A percentile compares a stretch with the other conserved stretches of the same genome.
Conservation (phyloP, 2,888 invertebrate genomes). For the Galerucella pusilla region DNA sequence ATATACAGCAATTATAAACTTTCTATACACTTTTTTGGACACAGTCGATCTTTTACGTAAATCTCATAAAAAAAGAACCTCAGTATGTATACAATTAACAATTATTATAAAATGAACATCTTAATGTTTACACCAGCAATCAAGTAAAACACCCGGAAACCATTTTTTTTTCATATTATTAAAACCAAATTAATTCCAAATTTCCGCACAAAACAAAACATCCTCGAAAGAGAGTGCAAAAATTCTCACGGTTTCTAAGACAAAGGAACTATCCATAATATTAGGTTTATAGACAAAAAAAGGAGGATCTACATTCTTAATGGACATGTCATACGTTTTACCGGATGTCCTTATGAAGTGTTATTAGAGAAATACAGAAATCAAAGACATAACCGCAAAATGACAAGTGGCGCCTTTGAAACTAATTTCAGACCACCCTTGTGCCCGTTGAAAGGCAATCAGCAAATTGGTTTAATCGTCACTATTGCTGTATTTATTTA, state of each 20-base stretch:
- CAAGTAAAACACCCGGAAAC: not conserved
- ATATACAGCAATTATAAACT: too few relatives aligned
- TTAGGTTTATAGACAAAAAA: slow-evolving; percentile 48
- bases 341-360: slow-evolving; percentile 58
- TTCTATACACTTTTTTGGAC: too few relatives aligned
- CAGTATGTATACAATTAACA: too few relatives aligned
- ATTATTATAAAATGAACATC: too few relatives aligned
- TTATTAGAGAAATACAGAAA: slow-evolving; percentile 57
- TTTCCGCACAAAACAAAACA: slow-evolving; percentile 5
- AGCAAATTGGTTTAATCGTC: slow-evolving; percentile 39
- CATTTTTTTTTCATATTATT: not conserved
- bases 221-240: not conserved
- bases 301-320: slow-evolving; percentile 42
- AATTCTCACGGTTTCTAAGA: slow-evolving; percentile 26
- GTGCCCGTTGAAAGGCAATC: slow-evolving; percentile 41
- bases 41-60: too few relatives aligned
- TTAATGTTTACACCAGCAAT: too few relatives aligned
- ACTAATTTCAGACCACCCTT: slow-evolving; percentile 59
- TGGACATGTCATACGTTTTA: slow-evolving; percentile 56
- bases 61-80: too few relatives aligned
- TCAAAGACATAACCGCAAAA: slow-evolving; percentile 53
- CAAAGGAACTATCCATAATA: slow-evolving; percentile 21
- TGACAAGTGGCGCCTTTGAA: slow-evolving; percentile 52
- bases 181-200: slow-evolving; percentile 2
- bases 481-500: slow-evolving; percentile 29